Percentiles rank a stretch among this genome's conserved stretches.
Evolutionary conservation across 2,888 invertebrate genomes (phyloP).

Genomic region (Lomographa bimaculata): DNA sequence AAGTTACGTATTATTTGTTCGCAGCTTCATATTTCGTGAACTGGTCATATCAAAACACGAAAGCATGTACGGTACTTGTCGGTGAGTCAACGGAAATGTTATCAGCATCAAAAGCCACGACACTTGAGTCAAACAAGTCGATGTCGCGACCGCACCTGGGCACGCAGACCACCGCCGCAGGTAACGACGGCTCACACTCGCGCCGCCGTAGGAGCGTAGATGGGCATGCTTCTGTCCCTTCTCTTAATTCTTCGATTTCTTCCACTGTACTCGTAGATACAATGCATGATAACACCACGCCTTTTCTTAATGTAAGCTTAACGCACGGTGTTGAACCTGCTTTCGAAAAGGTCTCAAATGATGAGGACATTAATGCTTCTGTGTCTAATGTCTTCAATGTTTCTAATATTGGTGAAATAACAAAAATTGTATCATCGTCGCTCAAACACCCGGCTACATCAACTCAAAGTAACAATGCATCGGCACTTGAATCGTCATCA

Average conservation of each 20-base stretch:
- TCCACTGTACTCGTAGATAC: conserved; percentile 71
- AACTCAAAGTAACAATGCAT: conserved; percentile 48
- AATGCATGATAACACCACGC: conserved; percentile 77
- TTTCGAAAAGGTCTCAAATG: conserved; percentile 37
- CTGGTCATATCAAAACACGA: conserved; percentile 93
- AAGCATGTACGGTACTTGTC: conserved; percentile 92
- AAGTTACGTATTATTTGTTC: conserved; percentile 37
- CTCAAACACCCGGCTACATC: conserved; percentile 11
- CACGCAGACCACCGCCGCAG: conserved; percentile 79
- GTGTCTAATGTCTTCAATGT: conserved; percentile 53
- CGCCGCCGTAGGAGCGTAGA: conserved; percentile 89
- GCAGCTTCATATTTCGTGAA: conserved; percentile 92
- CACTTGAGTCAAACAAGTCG: conserved; percentile 89
- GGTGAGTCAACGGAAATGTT: conserved; percentile 89
- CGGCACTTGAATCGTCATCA: conserved; percentile 40
- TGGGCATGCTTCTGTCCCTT: conserved; percentile 82
- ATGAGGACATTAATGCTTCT: conserved; percentile 57
- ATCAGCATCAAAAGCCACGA: conserved; percentile 87
- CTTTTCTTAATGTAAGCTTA: conserved; percentile 70
- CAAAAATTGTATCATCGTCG: conserved; percentile 42
- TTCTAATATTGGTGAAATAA: conserved; percentile 62
- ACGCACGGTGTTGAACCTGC: conserved; percentile 73
- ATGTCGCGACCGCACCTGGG: conserved; percentile 86
- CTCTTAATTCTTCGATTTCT: conserved; percentile 68
- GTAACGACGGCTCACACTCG: conserved; percentile 76